These are phyloP conservation scores for Sylvicola cinctus DNA, from an alignment of 2,888 invertebrate species.

Conservation along the genomic window DNA sequence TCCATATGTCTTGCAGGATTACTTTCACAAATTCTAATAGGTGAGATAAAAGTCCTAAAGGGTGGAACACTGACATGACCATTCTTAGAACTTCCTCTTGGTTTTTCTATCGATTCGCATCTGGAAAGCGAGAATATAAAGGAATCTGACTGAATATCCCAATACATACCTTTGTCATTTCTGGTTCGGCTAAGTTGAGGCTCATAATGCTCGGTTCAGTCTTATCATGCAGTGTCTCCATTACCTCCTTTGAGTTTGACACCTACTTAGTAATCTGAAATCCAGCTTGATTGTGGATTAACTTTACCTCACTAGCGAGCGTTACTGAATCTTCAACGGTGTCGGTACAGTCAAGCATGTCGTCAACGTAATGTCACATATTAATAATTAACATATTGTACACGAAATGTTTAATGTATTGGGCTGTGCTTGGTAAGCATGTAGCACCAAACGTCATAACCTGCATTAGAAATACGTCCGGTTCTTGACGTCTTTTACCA, in stretches of 20 bases:
- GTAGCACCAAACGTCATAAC: conserved; percentile 10
- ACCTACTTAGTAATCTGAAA: conserved; percentile 10
- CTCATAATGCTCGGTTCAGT: no score
- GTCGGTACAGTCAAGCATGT: conserved; percentile 11
- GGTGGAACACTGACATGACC: no score
- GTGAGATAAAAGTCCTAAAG: background rate
- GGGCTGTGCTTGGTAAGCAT: conserved; percentile 10
- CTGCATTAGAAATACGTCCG: conserved; percentile 8
- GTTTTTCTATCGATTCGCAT: no score
- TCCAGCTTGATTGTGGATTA: conserved; percentile 6
- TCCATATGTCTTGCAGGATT: background rate
- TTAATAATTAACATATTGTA: conserved; percentile 10
- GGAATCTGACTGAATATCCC: no score
- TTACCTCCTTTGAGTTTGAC: no score
- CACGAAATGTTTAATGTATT: conserved; percentile 12
- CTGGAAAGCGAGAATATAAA: no score
- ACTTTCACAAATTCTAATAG: background rate
- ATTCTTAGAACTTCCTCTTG: no score
- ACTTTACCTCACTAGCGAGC: conserved; percentile 7
- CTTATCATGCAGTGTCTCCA: background rate
- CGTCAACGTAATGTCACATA: conserved; percentile 14
- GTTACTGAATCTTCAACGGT: conserved; percentile 9
- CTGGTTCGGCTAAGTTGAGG: no score
- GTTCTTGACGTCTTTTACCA: no score
- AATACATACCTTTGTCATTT: no score